Conservation (phyloP, 30 jellyfish, hydroid and myxozoan genomes). For the Rhopilema esculentum region DNA sequence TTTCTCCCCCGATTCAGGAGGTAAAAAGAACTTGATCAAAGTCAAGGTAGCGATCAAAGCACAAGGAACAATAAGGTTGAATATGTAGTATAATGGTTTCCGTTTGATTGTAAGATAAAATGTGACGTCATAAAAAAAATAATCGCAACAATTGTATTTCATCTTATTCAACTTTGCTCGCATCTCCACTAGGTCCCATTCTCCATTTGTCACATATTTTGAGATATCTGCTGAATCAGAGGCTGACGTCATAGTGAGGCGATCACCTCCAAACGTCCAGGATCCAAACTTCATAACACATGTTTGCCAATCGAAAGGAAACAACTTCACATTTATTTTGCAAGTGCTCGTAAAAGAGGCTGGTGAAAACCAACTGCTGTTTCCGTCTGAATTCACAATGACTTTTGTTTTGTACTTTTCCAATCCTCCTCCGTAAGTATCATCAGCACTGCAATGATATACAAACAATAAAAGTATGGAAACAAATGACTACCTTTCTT, state of each 20-base stretch:
- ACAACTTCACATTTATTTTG: slow-evolving; percentile 77
- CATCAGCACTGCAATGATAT: slow-evolving; percentile 75
- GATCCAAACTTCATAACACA: slow-evolving; percentile 86
- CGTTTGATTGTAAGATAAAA: slow-evolving; percentile 68
- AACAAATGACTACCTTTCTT: background rate
- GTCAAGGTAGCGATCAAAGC: slow-evolving; percentile 82
- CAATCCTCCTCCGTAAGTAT: slow-evolving; percentile 85
- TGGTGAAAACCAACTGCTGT: slow-evolving; percentile 82
- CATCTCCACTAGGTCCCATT: slow-evolving; percentile 83
- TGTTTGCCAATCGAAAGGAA: slow-evolving; percentile 87
- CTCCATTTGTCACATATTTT: slow-evolving; percentile 77
- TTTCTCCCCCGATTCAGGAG: slow-evolving; percentile 87
- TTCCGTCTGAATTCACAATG: slow-evolving; percentile 59
- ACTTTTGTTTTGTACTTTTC: slow-evolving; percentile 85
- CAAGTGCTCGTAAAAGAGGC: slow-evolving; percentile 89
- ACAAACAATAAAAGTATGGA: background rate
- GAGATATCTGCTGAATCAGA: slow-evolving; percentile 69
- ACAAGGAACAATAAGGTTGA: slow-evolving; percentile 80
- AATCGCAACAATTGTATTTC: slow-evolving; percentile 77
- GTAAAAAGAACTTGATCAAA: slow-evolving; percentile 77
- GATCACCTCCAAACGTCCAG: slow-evolving; percentile 93
- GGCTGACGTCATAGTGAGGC: slow-evolving; percentile 78
- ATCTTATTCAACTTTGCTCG: slow-evolving; percentile 74
- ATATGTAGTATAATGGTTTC: slow-evolving; percentile 79
- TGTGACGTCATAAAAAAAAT: slow-evolving; percentile 82